These are phyloP conservation scores for Phylloscopus trochilus DNA, from an alignment of 2,113 vertebrate genomes.

Conservation along the genomic window DNA sequence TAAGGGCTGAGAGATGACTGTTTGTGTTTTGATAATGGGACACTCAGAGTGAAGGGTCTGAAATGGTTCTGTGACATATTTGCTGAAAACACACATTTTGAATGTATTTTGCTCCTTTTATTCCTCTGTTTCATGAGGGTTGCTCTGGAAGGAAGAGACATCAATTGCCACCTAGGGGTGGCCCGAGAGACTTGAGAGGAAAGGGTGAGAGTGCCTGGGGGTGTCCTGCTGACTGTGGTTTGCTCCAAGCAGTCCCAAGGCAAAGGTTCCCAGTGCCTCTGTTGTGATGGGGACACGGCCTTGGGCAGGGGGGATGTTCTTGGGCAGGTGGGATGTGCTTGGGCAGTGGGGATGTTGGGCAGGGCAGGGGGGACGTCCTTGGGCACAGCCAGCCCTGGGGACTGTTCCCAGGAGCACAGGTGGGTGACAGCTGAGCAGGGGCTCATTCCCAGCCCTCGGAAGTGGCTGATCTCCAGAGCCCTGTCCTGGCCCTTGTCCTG, in stretches of 20 bases:
- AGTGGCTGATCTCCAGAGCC: neutral
- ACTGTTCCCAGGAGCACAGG: accelerated
- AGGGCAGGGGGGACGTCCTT: neutral
- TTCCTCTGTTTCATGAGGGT: neutral
- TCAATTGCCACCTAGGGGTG: neutral
- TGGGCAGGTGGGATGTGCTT: neutral
- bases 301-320: no score
- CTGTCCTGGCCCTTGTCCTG: neutral
- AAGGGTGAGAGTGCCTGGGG: neutral
- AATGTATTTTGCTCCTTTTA: neutral
- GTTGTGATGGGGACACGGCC: accelerated
- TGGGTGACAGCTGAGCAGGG: neutral
- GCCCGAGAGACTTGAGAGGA: no score
- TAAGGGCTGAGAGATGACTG: neutral
- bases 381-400: neutral
- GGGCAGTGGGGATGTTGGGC: neutral
- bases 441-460: neutral
- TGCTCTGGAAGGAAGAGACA: neutral
- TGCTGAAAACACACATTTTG: neutral
- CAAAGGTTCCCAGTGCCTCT: accelerated
- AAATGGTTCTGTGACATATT: neutral
- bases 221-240: neutral
- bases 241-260: neutral
- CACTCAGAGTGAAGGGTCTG: neutral
- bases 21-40: neutral